Base-by-base conservation (phyloP, 2,888 invertebrate genomes). In the Tholera decimalis region DNA sequence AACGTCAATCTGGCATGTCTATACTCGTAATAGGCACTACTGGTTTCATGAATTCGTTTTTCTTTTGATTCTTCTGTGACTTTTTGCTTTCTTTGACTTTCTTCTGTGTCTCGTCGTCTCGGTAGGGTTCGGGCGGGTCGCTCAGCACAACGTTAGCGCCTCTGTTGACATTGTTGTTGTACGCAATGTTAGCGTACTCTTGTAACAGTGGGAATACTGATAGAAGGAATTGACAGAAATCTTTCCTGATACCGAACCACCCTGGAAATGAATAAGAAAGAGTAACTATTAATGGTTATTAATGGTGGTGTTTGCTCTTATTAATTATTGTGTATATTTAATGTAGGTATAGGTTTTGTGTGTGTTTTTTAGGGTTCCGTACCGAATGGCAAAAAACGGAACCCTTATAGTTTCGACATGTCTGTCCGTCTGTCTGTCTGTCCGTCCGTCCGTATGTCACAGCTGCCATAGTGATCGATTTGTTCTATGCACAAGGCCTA, bases 211-310 rank as follows among this genome's bases (percentile, higher is more conserved):
- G 99, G 93, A 99, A 99, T 15, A 98, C 97, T 58, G 98, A 98
- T 35, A 99, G 95, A n/a, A 99, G 96, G 92, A 99, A 99, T 85
- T 98, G 98, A 90, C 99, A 99, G 91, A 99, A 99, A 89, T 99
- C 99, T 96, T 99, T 99, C 54, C 99, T 97, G 83, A 99, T 98
- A 57, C 99, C 99, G 93, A 99, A 99, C 99, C 99, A 99, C 99
- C 99, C 98, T 99, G 93, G 63, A 96, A 96, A 68, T 7, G 33
- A 56, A 28, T 13, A 4, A 30, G 18, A 26, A 18, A 6, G 28
- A 39, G 8, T 20, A 54, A 30, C 6, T 15, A 24, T 8, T 24
- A 7, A 39, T 35, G n/a, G n/a, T n/a, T n/a, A n/a, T n/a, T n/a
- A n/a, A n/a, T n/a, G n/a, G n/a, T n/a, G n/a, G n/a, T n/a, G n/a